These are phyloP conservation scores for Osmerus mordax DNA, from an alignment of 2,113 vertebrate genomes.

Conservation along the genomic window DNA sequence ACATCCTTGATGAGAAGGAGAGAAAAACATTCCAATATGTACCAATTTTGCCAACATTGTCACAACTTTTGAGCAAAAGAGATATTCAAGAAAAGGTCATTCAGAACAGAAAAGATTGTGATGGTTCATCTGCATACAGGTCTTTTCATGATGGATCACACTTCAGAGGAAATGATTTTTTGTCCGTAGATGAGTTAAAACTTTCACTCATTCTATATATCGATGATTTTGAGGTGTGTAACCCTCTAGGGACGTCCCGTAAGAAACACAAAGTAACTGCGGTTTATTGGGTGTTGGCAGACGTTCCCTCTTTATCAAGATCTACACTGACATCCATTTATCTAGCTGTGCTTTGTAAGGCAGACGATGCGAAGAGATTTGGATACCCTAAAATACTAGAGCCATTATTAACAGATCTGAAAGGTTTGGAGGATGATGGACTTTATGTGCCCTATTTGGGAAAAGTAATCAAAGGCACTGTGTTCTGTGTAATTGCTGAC, in stretches of 20 bases:
- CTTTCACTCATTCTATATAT: constrained; percentile 11
- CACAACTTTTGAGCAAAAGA: constrained; percentile 1
- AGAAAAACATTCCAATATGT: constrained; percentile 18
- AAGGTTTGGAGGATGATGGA: constrained; percentile 4
- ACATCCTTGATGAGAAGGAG: constrained; percentile 20
- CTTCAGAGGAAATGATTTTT: constrained; percentile 2
- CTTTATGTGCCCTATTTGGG: constrained; percentile 11
- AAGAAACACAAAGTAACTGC: constrained; percentile 18
- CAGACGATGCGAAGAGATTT: neutral
- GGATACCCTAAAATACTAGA: constrained; percentile 2
- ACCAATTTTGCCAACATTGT: constrained; percentile 11
- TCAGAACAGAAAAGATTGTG: constrained; percentile 1
- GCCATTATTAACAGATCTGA: constrained; percentile 9
- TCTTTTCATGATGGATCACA: constrained; percentile 8
- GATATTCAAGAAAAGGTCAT: constrained; percentile 4
- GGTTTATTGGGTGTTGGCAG: constrained; percentile 6
- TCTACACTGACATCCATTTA: too few species aligned
- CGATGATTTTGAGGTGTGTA: constrained; percentile 12
- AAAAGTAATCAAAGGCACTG: constrained; percentile 15
- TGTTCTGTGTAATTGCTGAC: constrained; percentile 23
- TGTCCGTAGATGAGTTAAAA: constrained; percentile 1
- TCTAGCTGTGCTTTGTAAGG: too few species aligned
- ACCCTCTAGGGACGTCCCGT: constrained; percentile 16
- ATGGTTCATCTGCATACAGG: constrained; percentile 2
- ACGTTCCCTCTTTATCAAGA: too few species aligned